Conservation (phyloP, 1,140 invertebrate genomes). For the Nymphalis io region DNA sequence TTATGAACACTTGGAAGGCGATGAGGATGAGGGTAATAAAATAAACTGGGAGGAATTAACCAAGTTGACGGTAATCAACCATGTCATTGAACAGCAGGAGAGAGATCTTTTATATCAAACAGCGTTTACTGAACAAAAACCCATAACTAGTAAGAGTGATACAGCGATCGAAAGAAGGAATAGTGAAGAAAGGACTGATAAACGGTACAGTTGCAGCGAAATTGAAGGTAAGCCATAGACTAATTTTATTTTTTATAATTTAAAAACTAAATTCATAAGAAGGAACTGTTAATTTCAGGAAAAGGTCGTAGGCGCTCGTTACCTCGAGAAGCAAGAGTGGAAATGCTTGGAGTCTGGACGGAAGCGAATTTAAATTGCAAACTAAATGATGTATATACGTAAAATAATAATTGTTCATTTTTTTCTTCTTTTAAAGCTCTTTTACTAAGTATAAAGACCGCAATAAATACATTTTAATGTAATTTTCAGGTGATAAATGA, state of each 20-base stretch:
- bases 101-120: slow-evolving; percentile 66
- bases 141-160: slow-evolving; percentile 66
- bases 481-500: slow-evolving; percentile 83
- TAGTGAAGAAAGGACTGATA: slow-evolving; percentile 51
- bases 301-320: slow-evolving; percentile 51
- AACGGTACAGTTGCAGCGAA: slow-evolving; percentile 68
- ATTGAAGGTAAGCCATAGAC: slow-evolving; percentile 56
- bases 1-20: slow-evolving; percentile 83
- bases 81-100: slow-evolving; percentile 72
- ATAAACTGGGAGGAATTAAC: slow-evolving; percentile 84
- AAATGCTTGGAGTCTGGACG: slow-evolving; percentile 76
- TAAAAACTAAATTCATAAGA: background rate
- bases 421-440: background rate
- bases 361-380: slow-evolving; percentile 76
- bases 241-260: background rate
- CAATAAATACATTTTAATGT: background rate
- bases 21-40: slow-evolving; percentile 80
- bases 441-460: background rate
- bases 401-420: background rate
- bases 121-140: slow-evolving; percentile 53
- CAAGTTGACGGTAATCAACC: slow-evolving; percentile 73
- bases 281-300: slow-evolving; percentile 37
- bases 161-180: slow-evolving; percentile 57
- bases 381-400: slow-evolving; percentile 66
- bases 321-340: slow-evolving; percentile 60